A percentile compares a stretch with the other conserved stretches of the same genome.
Conservation (phyloP, 2,888 invertebrate genomes). For the Caenorhabditis sulstoni region DNA sequence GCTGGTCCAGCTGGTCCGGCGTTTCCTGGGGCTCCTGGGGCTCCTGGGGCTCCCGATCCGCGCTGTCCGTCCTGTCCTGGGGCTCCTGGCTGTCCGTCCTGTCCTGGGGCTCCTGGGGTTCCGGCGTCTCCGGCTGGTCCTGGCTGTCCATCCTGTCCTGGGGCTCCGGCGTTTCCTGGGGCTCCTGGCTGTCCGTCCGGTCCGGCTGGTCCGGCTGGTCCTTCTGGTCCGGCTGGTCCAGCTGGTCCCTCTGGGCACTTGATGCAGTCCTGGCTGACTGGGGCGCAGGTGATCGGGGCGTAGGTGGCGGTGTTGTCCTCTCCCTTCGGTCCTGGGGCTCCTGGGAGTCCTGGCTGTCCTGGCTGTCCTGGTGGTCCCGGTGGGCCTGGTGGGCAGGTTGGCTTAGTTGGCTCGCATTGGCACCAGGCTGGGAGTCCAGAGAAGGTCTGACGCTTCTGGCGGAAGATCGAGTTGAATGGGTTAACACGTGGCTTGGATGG, state of each 20-base stretch:
- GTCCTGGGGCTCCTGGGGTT: constrained; percentile 66
- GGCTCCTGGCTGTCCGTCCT: constrained; percentile 63
- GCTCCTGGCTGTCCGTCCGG: constrained; percentile 60
- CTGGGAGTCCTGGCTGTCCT: constrained; percentile 65
- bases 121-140: constrained; percentile 65
- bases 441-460: constrained; percentile 70
- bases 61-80: constrained; percentile 59
- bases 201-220: constrained; percentile 64
- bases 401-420: constrained; percentile 73
- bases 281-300: constrained; percentile 67
- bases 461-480: constrained; percentile 72
- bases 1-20: constrained; percentile 62
- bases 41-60: constrained; percentile 59
- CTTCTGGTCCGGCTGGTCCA: constrained; percentile 59
- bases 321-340: constrained; percentile 68
- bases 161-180: constrained; percentile 57
- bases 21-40: constrained; percentile 66
- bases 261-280: constrained; percentile 62
- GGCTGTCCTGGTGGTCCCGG: constrained; percentile 72
- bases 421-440: constrained; percentile 71
- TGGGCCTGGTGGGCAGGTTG: constrained; percentile 70
- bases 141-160: constrained; percentile 56
- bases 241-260: constrained; percentile 64
- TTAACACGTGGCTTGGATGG: constrained; percentile 72
- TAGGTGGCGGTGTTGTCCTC: constrained; percentile 67